Percentiles rank a stretch among this genome's conserved stretches.
Conservation (phyloP, 2,113 vertebrate genomes). For the Chlorodrepanis virens region DNA sequence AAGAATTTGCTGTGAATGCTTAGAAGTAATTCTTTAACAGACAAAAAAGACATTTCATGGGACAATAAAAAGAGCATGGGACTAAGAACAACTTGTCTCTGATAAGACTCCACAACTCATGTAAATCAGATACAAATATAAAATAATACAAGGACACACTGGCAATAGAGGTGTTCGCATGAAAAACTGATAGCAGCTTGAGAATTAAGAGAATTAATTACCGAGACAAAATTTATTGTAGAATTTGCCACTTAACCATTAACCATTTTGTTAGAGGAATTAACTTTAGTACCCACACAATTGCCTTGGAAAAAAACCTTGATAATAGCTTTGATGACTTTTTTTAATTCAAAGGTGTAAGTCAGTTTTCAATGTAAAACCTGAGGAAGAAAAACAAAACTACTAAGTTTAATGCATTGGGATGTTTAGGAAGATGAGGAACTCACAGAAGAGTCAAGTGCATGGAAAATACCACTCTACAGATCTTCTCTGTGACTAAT, state of each 20-base stretch:
- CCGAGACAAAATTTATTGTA: background rate
- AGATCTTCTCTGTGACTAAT: background rate
- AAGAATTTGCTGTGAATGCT: background rate
- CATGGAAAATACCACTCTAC: background rate
- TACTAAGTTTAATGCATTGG: background rate
- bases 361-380: background rate
- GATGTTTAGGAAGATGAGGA: background rate
- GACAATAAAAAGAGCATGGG: background rate
- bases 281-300: background rate
- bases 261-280: background rate
- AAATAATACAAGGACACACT: background rate
- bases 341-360: background rate
- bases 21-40: background rate
- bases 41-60: background rate
- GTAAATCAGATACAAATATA: background rate
- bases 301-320: background rate
- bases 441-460: background rate
- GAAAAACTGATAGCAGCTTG: background rate
- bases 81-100: background rate
- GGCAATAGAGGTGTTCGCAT: background rate
- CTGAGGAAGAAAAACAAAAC: background rate
- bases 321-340: accelerated
- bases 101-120: background rate
- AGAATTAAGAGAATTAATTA: background rate
- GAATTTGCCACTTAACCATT: background rate